phyloP scores from a whole-genome alignment of 2,797 vertebrate genomes.

The Buphagus erythrorhynchus region DNA sequence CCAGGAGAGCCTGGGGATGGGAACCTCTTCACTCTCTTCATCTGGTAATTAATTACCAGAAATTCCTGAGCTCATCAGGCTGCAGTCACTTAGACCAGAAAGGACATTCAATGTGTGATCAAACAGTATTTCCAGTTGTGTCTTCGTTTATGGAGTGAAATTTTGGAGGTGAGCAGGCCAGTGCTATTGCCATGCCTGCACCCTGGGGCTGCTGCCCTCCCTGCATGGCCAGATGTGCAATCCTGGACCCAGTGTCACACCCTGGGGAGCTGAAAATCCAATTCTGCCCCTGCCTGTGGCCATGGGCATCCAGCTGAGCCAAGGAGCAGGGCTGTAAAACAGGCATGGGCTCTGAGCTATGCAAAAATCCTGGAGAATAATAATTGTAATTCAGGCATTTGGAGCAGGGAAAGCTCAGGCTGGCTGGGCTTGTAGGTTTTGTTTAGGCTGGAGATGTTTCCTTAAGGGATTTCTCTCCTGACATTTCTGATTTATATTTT shows the following conservation, averaged over 20 bases:
- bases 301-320: not conserved
- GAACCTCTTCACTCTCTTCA: not conserved
- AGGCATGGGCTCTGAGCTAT: fast-evolving
- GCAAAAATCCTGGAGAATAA: not conserved
- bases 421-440: not conserved
- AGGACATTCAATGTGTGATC: fast-evolving
- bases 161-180: fast-evolving
- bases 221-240: not conserved
- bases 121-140: not conserved
- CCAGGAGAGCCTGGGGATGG: not conserved
- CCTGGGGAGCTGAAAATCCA: not conserved
- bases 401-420: fast-evolving
- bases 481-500: not conserved
- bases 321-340: not conserved
- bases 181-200: fast-evolving
- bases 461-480: not conserved
- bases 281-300: not conserved
- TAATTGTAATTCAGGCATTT: fast-evolving
- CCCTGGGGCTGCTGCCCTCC: fast-evolving
- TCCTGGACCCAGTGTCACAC: too few relatives aligned
- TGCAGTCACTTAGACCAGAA: not conserved
- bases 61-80: fast-evolving
- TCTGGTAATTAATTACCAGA: not conserved
- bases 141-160: fast-evolving
- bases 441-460: not conserved